A percentile compares a stretch with the other conserved stretches of the same genome.
Evolutionary conservation across 2,888 invertebrate genomes (phyloP).

Genomic region (Lepidocyrtinus sp.): DNA sequence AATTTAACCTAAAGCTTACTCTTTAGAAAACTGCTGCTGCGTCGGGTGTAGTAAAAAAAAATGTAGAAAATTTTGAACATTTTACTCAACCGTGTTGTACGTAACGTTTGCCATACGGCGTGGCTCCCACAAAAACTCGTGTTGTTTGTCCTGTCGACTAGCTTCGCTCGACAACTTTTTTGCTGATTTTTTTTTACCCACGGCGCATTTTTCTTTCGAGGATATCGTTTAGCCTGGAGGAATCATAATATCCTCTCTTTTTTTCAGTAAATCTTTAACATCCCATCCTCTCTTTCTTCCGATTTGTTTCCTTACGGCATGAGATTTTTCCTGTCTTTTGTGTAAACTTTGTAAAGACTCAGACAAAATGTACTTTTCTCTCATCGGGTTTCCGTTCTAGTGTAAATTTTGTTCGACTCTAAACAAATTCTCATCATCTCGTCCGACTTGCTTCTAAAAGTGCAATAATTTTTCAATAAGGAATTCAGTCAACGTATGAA

Average conservation of each 20-base stretch:
- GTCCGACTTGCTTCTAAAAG: background rate
- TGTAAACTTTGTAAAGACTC: conserved; percentile 15
- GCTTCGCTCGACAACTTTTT: conserved; percentile 9
- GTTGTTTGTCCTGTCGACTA: conserved; percentile 1
- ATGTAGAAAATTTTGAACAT: background rate
- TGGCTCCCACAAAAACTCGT: conserved; percentile 26
- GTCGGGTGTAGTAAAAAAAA: background rate
- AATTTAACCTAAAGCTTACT: conserved; percentile 12
- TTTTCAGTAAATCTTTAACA: conserved; percentile 13
- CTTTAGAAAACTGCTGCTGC: too few relatives aligned
- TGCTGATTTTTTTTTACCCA: conserved; percentile 20
- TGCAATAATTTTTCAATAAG: conserved; percentile 4
- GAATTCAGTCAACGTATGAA: conserved; percentile 1
- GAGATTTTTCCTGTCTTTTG: conserved; percentile 1
- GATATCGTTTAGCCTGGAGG: conserved; percentile 23
- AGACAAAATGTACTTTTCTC: conserved; percentile 23
- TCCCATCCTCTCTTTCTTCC: conserved; percentile 28
- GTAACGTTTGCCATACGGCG: conserved; percentile 27
- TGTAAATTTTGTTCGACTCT: too few relatives aligned
- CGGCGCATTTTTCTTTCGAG: conserved; percentile 1
- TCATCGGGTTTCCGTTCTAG: conserved; percentile 5
- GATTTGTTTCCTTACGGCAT: background rate
- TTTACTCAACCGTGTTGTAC: background rate
- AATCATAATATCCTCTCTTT: conserved; percentile 34
- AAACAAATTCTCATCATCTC: background rate